These are phyloP conservation scores for Phymorhynchus buccinoides DNA, from an alignment of 1,140 invertebrate genomes.

Conservation along the genomic window DNA sequence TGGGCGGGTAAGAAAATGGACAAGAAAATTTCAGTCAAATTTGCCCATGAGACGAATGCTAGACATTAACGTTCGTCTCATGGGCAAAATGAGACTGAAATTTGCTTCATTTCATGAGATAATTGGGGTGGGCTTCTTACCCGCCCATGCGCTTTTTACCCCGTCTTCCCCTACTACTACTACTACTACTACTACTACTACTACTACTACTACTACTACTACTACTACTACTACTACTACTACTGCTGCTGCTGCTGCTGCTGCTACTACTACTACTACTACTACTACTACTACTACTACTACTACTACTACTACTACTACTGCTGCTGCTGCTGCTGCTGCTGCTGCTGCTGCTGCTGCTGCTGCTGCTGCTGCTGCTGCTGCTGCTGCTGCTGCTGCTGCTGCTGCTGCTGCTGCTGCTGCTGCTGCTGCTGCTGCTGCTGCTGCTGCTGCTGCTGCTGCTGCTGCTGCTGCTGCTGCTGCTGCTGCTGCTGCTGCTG, in stretches of 20 bases:
- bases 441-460: constrained; percentile 22
- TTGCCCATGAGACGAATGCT: no score
- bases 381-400: constrained; percentile 15
- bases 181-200: constrained; percentile 31
- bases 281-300: constrained; percentile 31
- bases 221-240: constrained; percentile 24
- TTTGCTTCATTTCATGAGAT: no score
- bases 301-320: constrained; percentile 9
- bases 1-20: no score
- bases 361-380: constrained; percentile 9
- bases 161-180: no score
- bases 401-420: constrained; percentile 15
- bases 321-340: constrained; percentile 18
- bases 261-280: constrained; percentile 24
- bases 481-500: background rate
- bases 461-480: constrained; percentile 21
- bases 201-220: constrained; percentile 26
- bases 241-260: constrained; percentile 22
- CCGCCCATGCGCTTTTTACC: no score
- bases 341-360: constrained; percentile 15
- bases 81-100: no score
- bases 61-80: no score
- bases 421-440: constrained; percentile 12
- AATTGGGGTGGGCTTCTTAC: no score
- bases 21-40: no score